Base-by-base conservation (phyloP, 1,140 invertebrate species). In the Drosophila elegans region DNA sequence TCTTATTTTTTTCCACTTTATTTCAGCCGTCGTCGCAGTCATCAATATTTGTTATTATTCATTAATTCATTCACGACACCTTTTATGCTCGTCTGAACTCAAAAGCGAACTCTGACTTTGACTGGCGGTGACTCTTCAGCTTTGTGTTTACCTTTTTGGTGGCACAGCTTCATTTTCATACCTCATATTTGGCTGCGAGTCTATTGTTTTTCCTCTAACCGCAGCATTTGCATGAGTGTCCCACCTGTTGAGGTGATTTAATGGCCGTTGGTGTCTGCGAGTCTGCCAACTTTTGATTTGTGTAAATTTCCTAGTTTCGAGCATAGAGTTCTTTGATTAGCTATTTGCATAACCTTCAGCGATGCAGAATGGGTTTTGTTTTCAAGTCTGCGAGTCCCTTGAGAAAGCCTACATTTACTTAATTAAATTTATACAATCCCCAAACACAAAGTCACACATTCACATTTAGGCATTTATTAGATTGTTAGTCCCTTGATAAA, bases 51-150 rank as follows among this genome's bases (percentile, higher is more conserved):
- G 44, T 64, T 88, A 69, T 76, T 86, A 63, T 78, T 86, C 71
- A 86, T 86, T 88, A 86, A 86, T 86, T 86, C 82, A 86, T 75
- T 57, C 71, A 85, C 82, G 82, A 86, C 82, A 88, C 83, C 78
- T 86, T 76, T 80, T 80, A 54, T 53, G 39, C 67, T 46, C 27
- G 3, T 72, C 32, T 75, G 60, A 75, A 74, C 68, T 39, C 81
- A 71, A 64, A 60, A 66, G 13, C 74, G 79, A 86, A 86, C 82
- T 86, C 77, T 82, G 79, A 82, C 74, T 55, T 67, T 59, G 71
- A 74, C 64, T 68, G 44, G 51, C 54, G 66, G 41, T 71, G 67
- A 71, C 60, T 66, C 52, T 56, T 76, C 60, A 56, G 39, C 59
- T 55, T 60, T 67, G 54, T 59, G 38, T 76, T 82, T 79, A 53